Conservation (phyloP, 2,797 vertebrate species). For the Tenualosa thibaudeaui region DNA sequence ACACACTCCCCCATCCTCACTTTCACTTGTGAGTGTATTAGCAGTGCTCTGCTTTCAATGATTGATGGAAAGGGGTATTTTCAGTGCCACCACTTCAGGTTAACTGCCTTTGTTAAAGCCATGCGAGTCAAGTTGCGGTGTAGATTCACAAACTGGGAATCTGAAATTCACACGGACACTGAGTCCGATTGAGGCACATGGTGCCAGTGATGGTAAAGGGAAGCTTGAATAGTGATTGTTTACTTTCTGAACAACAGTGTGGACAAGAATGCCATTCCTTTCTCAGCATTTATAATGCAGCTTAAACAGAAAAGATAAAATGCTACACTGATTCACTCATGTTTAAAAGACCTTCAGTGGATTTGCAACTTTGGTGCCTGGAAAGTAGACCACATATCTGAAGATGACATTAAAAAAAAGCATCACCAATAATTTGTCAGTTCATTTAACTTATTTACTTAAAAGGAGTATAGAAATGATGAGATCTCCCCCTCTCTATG, state of each 20-base stretch:
- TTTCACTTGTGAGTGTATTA: slow-evolving; percentile 28
- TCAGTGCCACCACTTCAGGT: slow-evolving; percentile 44
- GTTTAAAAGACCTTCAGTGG: too few species aligned
- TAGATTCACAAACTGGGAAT: not conserved
- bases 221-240: not conserved
- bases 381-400: too few species aligned
- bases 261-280: not conserved
- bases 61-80: slow-evolving; percentile 45
- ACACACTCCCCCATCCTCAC: slow-evolving; percentile 25
- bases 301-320: not conserved
- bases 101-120: slow-evolving; percentile 35
- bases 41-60: slow-evolving; percentile 44
- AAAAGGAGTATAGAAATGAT: too few species aligned
- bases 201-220: not conserved
- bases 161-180: slow-evolving; percentile 12
- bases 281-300: not conserved
- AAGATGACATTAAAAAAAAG: too few species aligned
- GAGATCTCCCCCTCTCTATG: slow-evolving; percentile 50
- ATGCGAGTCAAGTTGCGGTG: slow-evolving; percentile 30
- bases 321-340: not conserved
- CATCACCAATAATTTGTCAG: too few species aligned
- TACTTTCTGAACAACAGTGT: not conserved
- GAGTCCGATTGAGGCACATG: not conserved
- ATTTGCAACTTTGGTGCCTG: too few species aligned
- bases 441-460: too few species aligned